Evolutionary conservation across 2,797 vertebrate species (phyloP).

Genomic region (Peromyscus melanophrys): DNA sequence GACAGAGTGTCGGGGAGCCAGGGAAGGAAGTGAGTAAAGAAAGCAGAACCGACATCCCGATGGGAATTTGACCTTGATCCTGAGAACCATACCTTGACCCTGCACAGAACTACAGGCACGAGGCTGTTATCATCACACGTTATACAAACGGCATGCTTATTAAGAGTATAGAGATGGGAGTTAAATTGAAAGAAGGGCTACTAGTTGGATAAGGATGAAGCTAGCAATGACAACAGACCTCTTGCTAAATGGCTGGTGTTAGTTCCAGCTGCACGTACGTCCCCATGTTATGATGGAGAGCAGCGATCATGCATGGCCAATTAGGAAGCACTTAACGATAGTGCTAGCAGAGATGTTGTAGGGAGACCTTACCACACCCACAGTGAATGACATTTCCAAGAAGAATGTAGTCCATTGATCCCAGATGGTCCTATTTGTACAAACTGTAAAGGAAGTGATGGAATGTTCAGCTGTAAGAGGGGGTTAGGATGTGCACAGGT

Average conservation of each 20-base stretch:
- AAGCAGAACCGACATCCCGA: background rate
- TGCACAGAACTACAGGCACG: background rate
- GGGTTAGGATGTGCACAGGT: background rate
- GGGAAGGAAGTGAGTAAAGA: background rate
- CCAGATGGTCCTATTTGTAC: background rate
- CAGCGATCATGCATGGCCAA: background rate
- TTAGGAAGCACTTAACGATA: background rate
- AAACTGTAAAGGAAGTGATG: background rate
- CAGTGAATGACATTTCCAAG: slow-evolving; percentile 34
- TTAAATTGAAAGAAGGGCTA: background rate
- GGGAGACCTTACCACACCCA: background rate
- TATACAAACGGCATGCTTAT: background rate
- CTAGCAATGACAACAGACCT: background rate
- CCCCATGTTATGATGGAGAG: fast-evolving
- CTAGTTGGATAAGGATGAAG: background rate
- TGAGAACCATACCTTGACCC: background rate
- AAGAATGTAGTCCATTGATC: background rate
- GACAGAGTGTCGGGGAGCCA: background rate
- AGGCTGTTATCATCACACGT: background rate
- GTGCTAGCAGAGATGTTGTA: background rate
- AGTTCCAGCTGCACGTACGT: background rate
- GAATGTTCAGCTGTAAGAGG: background rate
- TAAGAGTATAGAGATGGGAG: background rate
- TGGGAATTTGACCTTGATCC: background rate
- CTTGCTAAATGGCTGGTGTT: background rate